Base-by-base conservation (phyloP, 2,113 vertebrate species). In the Tachuris rubrigastra region DNA sequence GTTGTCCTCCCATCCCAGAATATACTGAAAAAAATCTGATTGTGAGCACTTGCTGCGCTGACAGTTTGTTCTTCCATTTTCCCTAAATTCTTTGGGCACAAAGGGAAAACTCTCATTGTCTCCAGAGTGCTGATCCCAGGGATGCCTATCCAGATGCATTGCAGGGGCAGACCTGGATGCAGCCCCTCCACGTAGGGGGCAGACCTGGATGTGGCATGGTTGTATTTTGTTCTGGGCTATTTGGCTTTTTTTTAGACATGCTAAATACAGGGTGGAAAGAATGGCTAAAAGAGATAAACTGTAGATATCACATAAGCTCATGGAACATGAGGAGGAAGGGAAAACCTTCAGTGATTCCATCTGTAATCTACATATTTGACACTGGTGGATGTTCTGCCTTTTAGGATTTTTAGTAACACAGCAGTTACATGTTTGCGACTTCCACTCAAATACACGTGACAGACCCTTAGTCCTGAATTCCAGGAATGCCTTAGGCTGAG, bases 231-330 rank as follows among this genome's bases (percentile, higher is more conserved):
- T 76, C 22, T 55, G 16, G 41, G 47, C 9, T n/a, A 5, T 7
- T 46, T 53, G 7, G 23, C 5, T 33, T 30, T 71, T 72, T 72
- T 73, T 49, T 60, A 12, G 1, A n/a, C 41, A 62, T 73, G 22
- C 5, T 39, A 59, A 60, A 65, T 3, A 0, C 6, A 6, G 18
- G 4, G 4, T 33, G 21, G 52, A 68, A 90, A 72, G 8, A 63
- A 33, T 27, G 39, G 8, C 31, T 44, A 6, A 59, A 35, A 56
- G n/a, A 52, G 33, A 9, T 5, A 47, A 78, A 52, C 10, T 3
- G 1, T 22, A 41, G 60, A 4, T 66, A 7, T 66, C 9, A 10
- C 9, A 50, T 0, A 0, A 87, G 17, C 17, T 79, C 62, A 20
- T 71, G 39, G 8, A 83, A 35, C 5, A 25, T 10, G 27, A 56